Evolutionary conservation across 2,888 invertebrate species (phyloP), one percentile per base, ranked within the genome.

Genomic region (Thumatha senex): DNA sequence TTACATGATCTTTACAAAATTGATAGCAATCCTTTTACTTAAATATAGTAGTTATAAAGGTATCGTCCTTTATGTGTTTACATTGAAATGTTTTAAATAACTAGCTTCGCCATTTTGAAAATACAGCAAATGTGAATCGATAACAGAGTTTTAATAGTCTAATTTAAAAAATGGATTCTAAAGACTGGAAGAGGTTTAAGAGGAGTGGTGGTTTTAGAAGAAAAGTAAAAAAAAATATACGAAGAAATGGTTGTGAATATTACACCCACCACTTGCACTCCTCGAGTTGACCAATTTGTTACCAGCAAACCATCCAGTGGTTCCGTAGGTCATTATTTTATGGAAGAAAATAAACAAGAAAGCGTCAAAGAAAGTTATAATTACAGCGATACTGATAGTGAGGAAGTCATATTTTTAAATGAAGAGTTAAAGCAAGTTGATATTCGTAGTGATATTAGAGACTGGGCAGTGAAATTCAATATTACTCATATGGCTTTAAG

Each of bases 201-300:
- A 39, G 44, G 30, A 49, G 43, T 33, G 48, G 48, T 44, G 48
- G 40, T 12, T 50, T 40, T 30, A 44, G 40, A 50, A 50, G 30
- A 40, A 45, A 24, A 18, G 40, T 47, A 15, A 12, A 47, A 47
- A 46, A 41, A 40, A 15, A 8, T 8, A 8, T 31, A 31, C 31
- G 31, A 24, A 14, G 33, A 41, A 9, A 33, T 40, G 13, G 40
- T 31, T 18, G 40, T 47, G 13, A 35, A 8, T 5, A 12, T 4
- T 18, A 12, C 24, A 9, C n/a, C 7, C 33, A 18, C 24, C 9
- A 33, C 35, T 24, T 14, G 1, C n/a, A 13, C 30, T 11, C 8
- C 11, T 10, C 11, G 7, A 31, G 11, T 5, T 31, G 2, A 31
- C 5, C 11, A 31, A 31, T 2, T 8, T 2, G 31, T 10, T 7